Evolutionary conservation across 2,113 vertebrate species (phyloP).

Genomic region (Panthera tigris): DNA sequence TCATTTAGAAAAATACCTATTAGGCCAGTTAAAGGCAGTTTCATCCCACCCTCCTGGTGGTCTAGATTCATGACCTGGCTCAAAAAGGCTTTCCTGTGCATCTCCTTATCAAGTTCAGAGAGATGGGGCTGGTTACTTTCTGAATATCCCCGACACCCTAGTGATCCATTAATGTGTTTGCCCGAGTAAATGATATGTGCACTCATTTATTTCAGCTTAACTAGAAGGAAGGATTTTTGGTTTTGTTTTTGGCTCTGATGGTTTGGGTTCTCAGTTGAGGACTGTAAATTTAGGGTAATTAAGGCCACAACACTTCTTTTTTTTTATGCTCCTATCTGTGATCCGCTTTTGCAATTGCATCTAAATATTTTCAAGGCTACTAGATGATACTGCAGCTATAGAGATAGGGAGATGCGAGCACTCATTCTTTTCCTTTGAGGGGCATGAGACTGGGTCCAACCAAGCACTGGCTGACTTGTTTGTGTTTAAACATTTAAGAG

Average conservation of each 20-base stretch:
- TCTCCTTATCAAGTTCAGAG: background rate
- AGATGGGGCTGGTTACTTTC: background rate
- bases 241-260: background rate
- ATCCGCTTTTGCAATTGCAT: conserved; percentile 9
- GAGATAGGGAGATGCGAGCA: background rate
- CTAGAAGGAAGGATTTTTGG: background rate
- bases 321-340: background rate
- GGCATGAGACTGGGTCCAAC: background rate
- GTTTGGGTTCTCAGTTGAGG: background rate
- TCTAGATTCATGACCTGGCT: background rate
- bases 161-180: background rate
- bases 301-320: background rate
- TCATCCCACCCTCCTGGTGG: background rate
- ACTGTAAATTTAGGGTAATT: background rate
- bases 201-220: background rate
- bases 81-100: background rate
- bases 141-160: background rate
- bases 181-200: background rate
- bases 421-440: background rate
- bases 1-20: background rate
- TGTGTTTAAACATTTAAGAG: background rate
- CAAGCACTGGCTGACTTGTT: background rate
- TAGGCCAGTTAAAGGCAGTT: background rate
- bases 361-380: conserved; percentile 21
- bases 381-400: background rate